These are phyloP conservation scores for Lutraria lutraria DNA, from an alignment of 2,888 invertebrate species.

Conservation along the genomic window DNA sequence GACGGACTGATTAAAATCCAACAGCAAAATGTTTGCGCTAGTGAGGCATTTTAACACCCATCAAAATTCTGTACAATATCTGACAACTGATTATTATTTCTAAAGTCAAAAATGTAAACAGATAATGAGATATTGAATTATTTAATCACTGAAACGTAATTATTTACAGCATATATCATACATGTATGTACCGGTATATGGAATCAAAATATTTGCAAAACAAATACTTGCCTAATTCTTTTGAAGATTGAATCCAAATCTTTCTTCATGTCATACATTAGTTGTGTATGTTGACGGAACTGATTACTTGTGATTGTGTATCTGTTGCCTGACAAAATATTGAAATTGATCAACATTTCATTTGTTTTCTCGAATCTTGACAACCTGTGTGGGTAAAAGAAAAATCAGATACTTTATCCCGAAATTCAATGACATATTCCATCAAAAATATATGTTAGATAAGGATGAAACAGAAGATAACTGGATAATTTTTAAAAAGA, in stretches of 20 bases:
- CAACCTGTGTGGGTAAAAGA: slow-evolving; percentile 87
- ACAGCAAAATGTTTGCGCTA: background rate
- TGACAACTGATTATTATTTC: no score
- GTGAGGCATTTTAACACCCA: no score
- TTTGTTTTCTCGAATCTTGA: slow-evolving; percentile 99
- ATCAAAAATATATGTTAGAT: no score
- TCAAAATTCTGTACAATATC: no score
- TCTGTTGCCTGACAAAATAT: slow-evolving; percentile 95
- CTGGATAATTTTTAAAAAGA: background rate
- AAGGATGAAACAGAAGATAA: no score
- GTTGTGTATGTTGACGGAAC: slow-evolving; percentile 95
- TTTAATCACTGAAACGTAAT: background rate
- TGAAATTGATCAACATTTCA: slow-evolving; percentile 99
- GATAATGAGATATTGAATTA: background rate
- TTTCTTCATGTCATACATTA: slow-evolving; percentile 96
- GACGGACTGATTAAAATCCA: background rate
- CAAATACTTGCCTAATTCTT: slow-evolving; percentile 90
- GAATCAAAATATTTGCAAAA: background rate
- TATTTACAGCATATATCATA: background rate
- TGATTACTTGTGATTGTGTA: slow-evolving; percentile 94
- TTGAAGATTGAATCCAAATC: slow-evolving; percentile 98
- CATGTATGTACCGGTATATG: no score
- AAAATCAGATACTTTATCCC: background rate
- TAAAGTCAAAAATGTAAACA: no score
- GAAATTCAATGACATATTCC: background rate